Conservation (phyloP, 2,797 vertebrate species). For the Pseudochromis fuscus region DNA sequence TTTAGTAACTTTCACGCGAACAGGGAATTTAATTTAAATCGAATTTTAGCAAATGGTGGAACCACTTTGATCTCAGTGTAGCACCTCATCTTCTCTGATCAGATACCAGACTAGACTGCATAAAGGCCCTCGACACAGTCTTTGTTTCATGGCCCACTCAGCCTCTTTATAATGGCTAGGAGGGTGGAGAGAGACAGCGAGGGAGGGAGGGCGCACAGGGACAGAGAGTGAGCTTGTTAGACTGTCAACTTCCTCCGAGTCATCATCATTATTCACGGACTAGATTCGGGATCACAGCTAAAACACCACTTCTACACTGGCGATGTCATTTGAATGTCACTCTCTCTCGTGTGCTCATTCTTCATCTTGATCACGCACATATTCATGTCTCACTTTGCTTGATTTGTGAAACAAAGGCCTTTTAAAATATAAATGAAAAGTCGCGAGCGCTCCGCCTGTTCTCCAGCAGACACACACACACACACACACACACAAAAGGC, state of each 20-base stretch:
- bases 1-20: slow-evolving; percentile 18
- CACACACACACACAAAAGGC: background rate
- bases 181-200: background rate
- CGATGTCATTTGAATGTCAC: slow-evolving; percentile 34
- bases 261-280: slow-evolving; percentile 33
- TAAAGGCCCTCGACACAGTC: slow-evolving; percentile 36
- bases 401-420: slow-evolving; percentile 27
- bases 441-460: background rate
- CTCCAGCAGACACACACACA: background rate
- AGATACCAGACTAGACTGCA: slow-evolving; percentile 27
- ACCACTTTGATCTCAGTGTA: slow-evolving; percentile 48
- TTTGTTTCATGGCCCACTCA: slow-evolving; percentile 51
- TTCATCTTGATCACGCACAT: background rate
- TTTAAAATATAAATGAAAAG: slow-evolving; percentile 28
- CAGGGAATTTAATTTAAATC: slow-evolving; percentile 29
- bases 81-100: slow-evolving; percentile 51
- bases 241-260: slow-evolving; percentile 35
- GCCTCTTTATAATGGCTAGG: slow-evolving; percentile 11
- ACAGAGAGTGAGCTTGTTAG: slow-evolving; percentile 30
- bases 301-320: slow-evolving; percentile 32
- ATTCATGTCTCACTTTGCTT: slow-evolving; percentile 27
- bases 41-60: slow-evolving; percentile 21
- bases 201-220: background rate
- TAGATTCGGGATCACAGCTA: slow-evolving; percentile 41
- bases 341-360: background rate